Conservation (phyloP, 2,888 invertebrate species). For the Tipula lateralis region DNA sequence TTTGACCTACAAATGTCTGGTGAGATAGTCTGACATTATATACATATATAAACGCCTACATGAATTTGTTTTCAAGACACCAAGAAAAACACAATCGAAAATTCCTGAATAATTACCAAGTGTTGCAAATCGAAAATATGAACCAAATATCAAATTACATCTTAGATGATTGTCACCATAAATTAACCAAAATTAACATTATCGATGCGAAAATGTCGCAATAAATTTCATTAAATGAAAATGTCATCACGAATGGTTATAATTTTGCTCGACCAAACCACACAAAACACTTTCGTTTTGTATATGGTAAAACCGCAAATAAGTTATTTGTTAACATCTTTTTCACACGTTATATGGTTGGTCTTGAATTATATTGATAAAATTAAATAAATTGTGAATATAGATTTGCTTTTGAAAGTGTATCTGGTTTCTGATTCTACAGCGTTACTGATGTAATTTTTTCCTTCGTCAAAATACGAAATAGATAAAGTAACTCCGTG, state of each 20-base stretch:
- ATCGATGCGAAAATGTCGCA: neutral
- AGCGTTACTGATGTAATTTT: no score
- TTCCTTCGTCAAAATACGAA: no score
- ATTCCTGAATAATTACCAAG: neutral
- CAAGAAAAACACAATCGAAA: neutral
- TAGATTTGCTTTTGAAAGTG: no score
- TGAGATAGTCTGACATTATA: neutral
- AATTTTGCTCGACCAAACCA: neutral
- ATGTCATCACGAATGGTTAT: neutral
- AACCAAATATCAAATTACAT: neutral
- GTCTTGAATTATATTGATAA: neutral
- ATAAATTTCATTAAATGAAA: neutral
- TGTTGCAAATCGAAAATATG: neutral
- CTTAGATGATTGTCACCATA: neutral
- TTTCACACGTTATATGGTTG: neutral
- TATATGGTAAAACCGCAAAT: neutral
- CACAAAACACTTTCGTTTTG: conserved; percentile 8
- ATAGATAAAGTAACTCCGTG: no score
- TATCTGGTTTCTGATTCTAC: no score
- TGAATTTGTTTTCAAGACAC: neutral
- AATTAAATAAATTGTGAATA: no score
- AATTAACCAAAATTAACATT: neutral
- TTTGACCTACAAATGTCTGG: neutral
- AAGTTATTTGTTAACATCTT: neutral
- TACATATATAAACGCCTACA: neutral